A percentile compares a stretch with the other conserved stretches of the same genome.
Conservation (phyloP, 2,888 invertebrate genomes). For the Troglohyphantes excavatus region DNA sequence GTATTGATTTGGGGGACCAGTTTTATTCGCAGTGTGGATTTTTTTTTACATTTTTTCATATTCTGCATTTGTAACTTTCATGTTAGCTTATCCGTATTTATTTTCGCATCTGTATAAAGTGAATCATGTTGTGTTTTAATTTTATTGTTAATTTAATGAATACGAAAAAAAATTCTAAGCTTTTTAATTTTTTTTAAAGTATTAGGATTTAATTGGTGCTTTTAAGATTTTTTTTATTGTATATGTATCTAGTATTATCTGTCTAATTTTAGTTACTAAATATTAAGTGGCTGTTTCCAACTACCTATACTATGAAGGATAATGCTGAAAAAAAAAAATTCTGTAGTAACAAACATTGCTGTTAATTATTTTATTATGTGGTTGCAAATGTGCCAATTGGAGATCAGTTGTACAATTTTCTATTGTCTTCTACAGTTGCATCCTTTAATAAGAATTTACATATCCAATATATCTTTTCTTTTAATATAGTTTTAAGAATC, state of each 20-base stretch:
- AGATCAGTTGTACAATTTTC: too few species aligned
- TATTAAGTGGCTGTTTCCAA: conserved; percentile 44
- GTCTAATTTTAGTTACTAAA: conserved; percentile 45
- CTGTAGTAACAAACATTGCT: too few species aligned
- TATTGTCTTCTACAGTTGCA: too few species aligned
- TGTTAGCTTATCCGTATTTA: conserved; percentile 59
- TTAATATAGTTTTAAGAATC: too few species aligned
- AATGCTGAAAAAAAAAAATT: neutral
- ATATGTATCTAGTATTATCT: conserved; percentile 64
- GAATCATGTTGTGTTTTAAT: conserved; percentile 67
- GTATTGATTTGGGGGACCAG: conserved; percentile 52
- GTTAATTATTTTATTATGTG: too few species aligned
- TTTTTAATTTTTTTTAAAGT: conserved; percentile 66
- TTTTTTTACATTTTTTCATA: conserved; percentile 53
- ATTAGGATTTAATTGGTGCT: conserved; percentile 76
- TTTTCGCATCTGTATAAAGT: conserved; percentile 73
- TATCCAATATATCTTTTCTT: too few species aligned
- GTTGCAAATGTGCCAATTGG: too few species aligned
- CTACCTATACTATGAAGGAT: neutral
- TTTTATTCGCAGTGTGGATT: conserved; percentile 57
- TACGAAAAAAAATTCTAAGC: conserved; percentile 53
- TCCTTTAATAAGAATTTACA: too few species aligned
- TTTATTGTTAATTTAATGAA: conserved; percentile 65
- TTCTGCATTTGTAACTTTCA: conserved; percentile 72
- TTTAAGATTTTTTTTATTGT: conserved; percentile 72